Percentiles rank a stretch among this genome's conserved stretches.
Evolutionary conservation across 1,140 invertebrate genomes (phyloP).

Genomic region (Drosophila ercepeae): DNA sequence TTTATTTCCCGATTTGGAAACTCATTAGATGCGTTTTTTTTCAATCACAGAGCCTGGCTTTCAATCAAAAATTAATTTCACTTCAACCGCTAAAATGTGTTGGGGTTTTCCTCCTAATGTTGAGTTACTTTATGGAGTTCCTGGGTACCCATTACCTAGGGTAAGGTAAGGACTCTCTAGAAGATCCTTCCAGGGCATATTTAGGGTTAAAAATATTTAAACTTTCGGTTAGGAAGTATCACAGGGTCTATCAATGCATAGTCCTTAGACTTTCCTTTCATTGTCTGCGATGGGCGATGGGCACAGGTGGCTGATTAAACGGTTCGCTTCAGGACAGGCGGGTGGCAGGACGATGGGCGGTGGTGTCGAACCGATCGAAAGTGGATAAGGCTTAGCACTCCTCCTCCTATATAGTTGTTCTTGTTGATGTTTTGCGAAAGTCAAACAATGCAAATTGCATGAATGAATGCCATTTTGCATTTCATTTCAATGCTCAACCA

Average conservation of each 20-base stretch:
- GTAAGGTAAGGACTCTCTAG: too few relatives aligned
- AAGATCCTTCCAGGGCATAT: too few relatives aligned
- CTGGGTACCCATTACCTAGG: too few relatives aligned
- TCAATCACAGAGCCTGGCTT: too few relatives aligned
- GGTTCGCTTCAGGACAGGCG: conserved; percentile 9
- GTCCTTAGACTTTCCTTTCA: too few relatives aligned
- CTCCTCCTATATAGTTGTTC: conserved; percentile 19
- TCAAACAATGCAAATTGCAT: conserved; percentile 80
- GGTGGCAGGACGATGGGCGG: not conserved
- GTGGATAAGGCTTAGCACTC: conserved; percentile 22
- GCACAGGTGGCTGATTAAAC: conserved; percentile 42
- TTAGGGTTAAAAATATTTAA: too few relatives aligned
- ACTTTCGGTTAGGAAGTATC: not conserved
- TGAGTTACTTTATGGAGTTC: too few relatives aligned
- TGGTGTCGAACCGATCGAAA: conserved; percentile 24
- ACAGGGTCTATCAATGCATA: not conserved
- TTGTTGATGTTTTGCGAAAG: conserved; percentile 13
- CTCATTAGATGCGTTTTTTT: too few relatives aligned
- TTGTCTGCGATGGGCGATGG: conserved; percentile 35
- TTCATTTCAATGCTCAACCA: conserved; percentile 62
- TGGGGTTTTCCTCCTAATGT: too few relatives aligned
- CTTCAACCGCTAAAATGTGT: too few relatives aligned
- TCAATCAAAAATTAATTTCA: too few relatives aligned
- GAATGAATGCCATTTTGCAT: conserved; percentile 81
- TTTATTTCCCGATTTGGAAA: too few relatives aligned